Percentiles rank a stretch among this genome's conserved stretches.
phyloP scores from a whole-genome alignment of 2,888 invertebrate genomes.

The Eupeodes luniger region DNA sequence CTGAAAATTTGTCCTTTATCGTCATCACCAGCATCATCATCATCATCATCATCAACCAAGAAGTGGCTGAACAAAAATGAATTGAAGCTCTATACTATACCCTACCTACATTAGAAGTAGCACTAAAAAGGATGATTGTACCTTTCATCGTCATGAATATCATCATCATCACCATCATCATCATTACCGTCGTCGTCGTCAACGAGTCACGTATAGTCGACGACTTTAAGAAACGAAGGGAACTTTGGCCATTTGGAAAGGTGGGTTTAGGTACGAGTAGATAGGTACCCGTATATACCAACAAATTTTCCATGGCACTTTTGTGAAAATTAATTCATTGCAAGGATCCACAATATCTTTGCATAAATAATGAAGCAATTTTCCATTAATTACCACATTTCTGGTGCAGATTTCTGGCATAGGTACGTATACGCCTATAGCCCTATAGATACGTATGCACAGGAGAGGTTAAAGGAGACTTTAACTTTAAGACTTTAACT shows the following conservation, averaged over 20 bases:
- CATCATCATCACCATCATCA: neutral
- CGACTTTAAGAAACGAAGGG: neutral
- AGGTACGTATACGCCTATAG: neutral
- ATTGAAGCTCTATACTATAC: neutral
- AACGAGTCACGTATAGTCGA: neutral
- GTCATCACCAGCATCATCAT: constrained; percentile 33
- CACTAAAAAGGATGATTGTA: neutral
- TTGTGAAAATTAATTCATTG: constrained; percentile 75
- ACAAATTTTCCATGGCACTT: constrained; percentile 57
- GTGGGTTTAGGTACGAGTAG: too few relatives aligned
- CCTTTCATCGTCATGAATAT: neutral
- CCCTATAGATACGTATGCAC: neutral
- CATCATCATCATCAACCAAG: constrained; percentile 19
- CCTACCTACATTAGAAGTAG: too few relatives aligned
- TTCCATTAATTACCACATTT: constrained; percentile 77
- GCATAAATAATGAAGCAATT: constrained; percentile 77
- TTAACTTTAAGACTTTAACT: too few relatives aligned
- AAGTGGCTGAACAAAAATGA: neutral
- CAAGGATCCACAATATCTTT: constrained; percentile 76
- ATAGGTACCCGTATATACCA: too few relatives aligned
- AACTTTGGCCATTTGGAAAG: constrained; percentile 63
- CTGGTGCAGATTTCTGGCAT: constrained; percentile 67
- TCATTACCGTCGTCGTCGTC: too few relatives aligned
- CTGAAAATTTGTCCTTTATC: constrained; percentile 50
- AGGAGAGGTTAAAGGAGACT: constrained; percentile 8